Base-by-base conservation (phyloP, 2,113 vertebrate species). In the Pseudorectes ferrugineus region DNA sequence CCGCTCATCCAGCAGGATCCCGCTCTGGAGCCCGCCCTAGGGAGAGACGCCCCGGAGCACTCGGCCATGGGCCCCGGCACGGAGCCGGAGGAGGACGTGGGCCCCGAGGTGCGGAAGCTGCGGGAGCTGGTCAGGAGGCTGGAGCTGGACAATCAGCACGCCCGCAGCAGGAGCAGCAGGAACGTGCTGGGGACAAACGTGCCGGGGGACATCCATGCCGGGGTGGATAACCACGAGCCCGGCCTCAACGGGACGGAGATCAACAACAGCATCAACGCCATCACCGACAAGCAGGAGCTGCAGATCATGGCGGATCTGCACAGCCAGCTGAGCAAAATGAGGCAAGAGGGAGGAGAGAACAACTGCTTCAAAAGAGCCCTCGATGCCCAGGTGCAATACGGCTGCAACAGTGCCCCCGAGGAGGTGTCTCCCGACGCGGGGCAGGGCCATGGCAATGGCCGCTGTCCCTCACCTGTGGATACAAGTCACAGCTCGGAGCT, bases 141-240 rank as follows among this genome's bases (percentile, higher is more conserved):
- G 91, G 98, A 99, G 96, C 96, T 99, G 26, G 98, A 99, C 97
- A 99, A 98, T 43, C 98, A 99, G 97, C 98, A 98, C n/a, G 93
- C 98, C 10, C 98, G 98, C 62, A 98, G 42, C 81, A 97, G 98
- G 76, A 97, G 98, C 12, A 73, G 94, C 87, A 98, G 97, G 45
- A 83, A 40, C 49, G 7, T 95, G 74, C 97, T 95, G 8, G 97
- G 97, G 80, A 94, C 93, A 2, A 65, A 42, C 26, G 38, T 86
- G 88, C 94, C 96, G 3, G 97, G 96, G 18, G 94, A 97, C 54
- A 73, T 95, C 54, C 66, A 6, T 0, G 5, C 85, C 3, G 90
- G 49, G 18, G 96, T 97, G 63, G 97, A 92, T 23, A 98, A 97
- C 43, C 94, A 91, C 3, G 92, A 92, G 88, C 76, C 98, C 11